Conservation (phyloP, 2,797 vertebrate species). For the Loriculus beryllinus region DNA sequence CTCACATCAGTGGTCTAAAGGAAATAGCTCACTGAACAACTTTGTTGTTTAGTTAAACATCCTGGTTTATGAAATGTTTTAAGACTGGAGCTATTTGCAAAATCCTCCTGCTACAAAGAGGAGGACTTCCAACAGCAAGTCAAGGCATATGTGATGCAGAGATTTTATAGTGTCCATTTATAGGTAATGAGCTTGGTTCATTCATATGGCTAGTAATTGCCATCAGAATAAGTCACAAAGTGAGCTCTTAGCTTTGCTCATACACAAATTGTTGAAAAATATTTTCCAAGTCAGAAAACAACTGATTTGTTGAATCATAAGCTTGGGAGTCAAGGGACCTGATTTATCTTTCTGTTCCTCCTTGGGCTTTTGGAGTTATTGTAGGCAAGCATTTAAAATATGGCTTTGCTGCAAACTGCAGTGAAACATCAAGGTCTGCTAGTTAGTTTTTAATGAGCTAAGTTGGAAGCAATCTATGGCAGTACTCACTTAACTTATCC, state of each 20-base stretch:
- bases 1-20: background rate
- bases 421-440: slow-evolving; percentile 31
- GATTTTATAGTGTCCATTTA: background rate
- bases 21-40: background rate
- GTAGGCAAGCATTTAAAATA: background rate
- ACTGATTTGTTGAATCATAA: background rate
- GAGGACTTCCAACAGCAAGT: background rate
- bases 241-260: background rate
- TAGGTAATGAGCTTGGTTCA: background rate
- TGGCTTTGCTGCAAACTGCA: slow-evolving; percentile 8
- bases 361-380: background rate
- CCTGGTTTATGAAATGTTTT: background rate
- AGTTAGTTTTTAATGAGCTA: slow-evolving; percentile 46
- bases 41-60: background rate
- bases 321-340: background rate
- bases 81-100: background rate
- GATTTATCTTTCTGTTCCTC: background rate
- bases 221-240: background rate
- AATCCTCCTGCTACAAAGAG: background rate
- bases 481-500: slow-evolving; percentile 7
- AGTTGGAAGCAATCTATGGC: slow-evolving; percentile 5
- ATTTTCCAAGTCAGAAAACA: slow-evolving; percentile 11
- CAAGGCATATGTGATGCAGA: background rate
- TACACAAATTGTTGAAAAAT: background rate
- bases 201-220: background rate